These are phyloP conservation scores for Crocuta crocuta DNA, from an alignment of 2,113 vertebrate species.

Conservation along the genomic window DNA sequence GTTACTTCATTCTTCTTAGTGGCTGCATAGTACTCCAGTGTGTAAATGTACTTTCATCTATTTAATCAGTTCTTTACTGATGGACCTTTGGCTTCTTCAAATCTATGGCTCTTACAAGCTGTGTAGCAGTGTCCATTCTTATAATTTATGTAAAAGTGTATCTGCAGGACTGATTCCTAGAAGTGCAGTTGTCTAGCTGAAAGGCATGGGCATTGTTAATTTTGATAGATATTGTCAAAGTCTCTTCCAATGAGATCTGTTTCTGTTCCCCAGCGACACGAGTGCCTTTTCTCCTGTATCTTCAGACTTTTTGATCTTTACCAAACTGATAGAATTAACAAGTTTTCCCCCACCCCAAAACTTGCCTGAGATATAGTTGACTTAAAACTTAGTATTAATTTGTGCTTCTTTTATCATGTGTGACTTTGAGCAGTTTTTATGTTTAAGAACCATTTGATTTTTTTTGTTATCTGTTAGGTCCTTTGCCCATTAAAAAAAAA, in stretches of 20 bases:
- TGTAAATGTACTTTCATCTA: neutral
- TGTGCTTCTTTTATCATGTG: neutral
- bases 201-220: neutral
- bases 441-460: slow-evolving; percentile 36
- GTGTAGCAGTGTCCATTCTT: neutral
- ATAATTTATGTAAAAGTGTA: neutral
- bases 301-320: slow-evolving; percentile 31
- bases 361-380: slow-evolving; percentile 1
- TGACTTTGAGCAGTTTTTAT: neutral
- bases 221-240: neutral
- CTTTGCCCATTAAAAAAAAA: neutral
- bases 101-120: neutral
- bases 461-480: slow-evolving; percentile 1
- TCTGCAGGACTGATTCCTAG: neutral
- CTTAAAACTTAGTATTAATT: slow-evolving; percentile 1
- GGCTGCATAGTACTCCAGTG: slow-evolving; percentile 15
- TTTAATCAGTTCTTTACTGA: neutral
- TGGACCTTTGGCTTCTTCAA: neutral
- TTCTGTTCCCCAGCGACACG: neutral
- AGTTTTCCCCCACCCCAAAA: neutral
- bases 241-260: neutral
- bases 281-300: neutral
- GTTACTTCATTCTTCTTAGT: neutral
- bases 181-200: slow-evolving; percentile 30
- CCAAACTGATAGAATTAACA: neutral